Percentiles rank a stretch among this genome's conserved stretches.
These are phyloP conservation scores for Formica selysi DNA, from an alignment of 1,140 invertebrate species.

Conservation along the genomic window DNA sequence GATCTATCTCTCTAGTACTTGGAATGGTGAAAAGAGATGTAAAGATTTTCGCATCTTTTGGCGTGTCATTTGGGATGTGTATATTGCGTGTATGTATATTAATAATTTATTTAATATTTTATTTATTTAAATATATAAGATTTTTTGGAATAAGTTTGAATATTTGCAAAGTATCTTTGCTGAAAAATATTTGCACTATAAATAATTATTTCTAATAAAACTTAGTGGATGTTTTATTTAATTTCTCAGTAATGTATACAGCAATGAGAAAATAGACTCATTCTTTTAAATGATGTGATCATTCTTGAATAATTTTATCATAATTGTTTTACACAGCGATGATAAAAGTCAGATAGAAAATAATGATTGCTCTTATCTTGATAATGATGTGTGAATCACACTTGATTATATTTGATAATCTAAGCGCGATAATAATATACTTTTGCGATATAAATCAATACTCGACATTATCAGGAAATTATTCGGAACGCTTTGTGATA, in stretches of 20 bases:
- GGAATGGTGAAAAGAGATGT: neutral
- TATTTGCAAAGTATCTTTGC: neutral
- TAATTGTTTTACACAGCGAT: neutral
- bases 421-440: no score
- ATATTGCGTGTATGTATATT: no score
- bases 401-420: constrained; percentile 16
- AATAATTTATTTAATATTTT: neutral
- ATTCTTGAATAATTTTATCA: constrained; percentile 13
- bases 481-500: neutral
- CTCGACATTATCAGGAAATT: neutral
- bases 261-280: neutral
- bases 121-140: no score
- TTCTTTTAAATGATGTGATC: neutral
- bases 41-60: neutral
- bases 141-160: neutral
- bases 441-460: constrained; percentile 21
- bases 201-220: neutral
- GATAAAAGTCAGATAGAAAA: neutral
- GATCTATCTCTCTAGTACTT: neutral
- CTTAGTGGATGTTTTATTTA: neutral
- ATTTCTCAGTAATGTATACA: constrained; percentile 7
- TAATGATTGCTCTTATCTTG: constrained; percentile 34
- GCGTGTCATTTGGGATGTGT: neutral
- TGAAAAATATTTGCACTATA: neutral
- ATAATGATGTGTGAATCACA: constrained; percentile 17